Base-by-base conservation (phyloP, 2,113 vertebrate genomes). In the Chiloscyllium plagiosum region DNA sequence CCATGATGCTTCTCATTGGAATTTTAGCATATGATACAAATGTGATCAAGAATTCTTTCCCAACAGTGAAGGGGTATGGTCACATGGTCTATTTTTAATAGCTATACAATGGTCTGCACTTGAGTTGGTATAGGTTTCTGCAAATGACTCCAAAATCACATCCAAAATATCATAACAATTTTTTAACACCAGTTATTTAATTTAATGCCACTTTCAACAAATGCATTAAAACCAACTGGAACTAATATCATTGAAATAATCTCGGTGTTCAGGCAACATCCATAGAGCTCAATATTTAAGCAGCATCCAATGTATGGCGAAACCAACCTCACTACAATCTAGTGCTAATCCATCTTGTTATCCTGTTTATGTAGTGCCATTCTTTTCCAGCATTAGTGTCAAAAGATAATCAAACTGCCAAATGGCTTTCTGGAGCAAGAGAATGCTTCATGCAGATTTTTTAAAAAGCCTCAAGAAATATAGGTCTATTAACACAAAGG, bases 351-450 rank as follows among this genome's bases (percentile, higher is more conserved):
- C 72, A 0, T 69, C 68, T 72, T 95, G 68, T 50, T 95, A 72
- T 95, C 68, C 94, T 72, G 37, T 72, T 95, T 70, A 95, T 24
- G 22, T 70, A 76, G 22, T 33, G 47, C 37, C 69, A 72, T 50
- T 72, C 22, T 52, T 52, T 95, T 95, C 72, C 42, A 95, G 89
- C 89, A 72, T 95, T 66, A 72, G 94, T 69, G 29, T 92, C 15
- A 26, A 70, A 72, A 69, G 92, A 89, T 72, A 95, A 72, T 95
- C 42, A 72, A 72, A 72, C 24, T 70, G 15, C 68, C 94, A 95
- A 94, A 94, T 69, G 92, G 92, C n/a, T 50, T 72, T 95, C 42
- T 42, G 47, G 68, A 69, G 65, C 20, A 12, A 95, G 7, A 70
- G 94, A 52, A 95, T 52, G 42, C 26, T 61, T 19, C 26, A 95